Conservation (phyloP, 2,113 vertebrate genomes). For the Ranitomeya imitator region DNA sequence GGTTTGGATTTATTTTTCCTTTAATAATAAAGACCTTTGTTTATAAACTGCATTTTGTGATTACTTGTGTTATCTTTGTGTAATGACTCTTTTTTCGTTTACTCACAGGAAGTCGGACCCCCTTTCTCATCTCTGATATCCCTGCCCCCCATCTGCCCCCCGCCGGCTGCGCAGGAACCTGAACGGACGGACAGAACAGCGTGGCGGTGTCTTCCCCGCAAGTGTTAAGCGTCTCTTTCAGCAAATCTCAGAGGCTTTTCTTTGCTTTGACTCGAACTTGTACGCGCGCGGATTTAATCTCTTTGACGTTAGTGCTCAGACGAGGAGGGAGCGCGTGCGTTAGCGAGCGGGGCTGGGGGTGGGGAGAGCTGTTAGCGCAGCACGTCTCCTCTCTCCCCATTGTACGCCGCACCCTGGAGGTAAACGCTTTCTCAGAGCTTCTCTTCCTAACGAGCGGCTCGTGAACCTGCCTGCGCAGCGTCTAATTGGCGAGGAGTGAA, state of each 20-base stretch:
- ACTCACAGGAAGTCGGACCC: too few relatives aligned
- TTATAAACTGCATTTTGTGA: too few relatives aligned
- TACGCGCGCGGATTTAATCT: slow-evolving; percentile 51
- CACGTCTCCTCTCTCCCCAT: slow-evolving; percentile 53
- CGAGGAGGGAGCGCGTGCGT: slow-evolving; percentile 33
- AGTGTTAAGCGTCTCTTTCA: slow-evolving; percentile 40
- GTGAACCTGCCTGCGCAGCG: slow-evolving; percentile 47
- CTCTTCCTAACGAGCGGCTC: slow-evolving; percentile 55
- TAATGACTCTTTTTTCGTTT: too few relatives aligned
- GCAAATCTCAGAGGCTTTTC: slow-evolving; percentile 38
- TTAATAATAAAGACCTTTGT: too few relatives aligned
- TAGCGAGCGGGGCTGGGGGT: slow-evolving; percentile 39
- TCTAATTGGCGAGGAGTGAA: slow-evolving; percentile 56
- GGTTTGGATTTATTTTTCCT: too few relatives aligned
- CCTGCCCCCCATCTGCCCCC: too few relatives aligned
- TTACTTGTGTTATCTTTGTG: too few relatives aligned
- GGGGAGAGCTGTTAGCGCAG: slow-evolving; percentile 56
- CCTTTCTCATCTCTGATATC: too few relatives aligned
- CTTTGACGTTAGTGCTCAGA: slow-evolving; percentile 52
- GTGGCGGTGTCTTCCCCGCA: background rate
- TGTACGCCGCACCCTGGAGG: slow-evolving; percentile 53
- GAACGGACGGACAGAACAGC: background rate
- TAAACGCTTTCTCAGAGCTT: slow-evolving; percentile 55
- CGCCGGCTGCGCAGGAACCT: background rate
- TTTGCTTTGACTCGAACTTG: slow-evolving; percentile 48